Base-by-base conservation (phyloP, 1,140 invertebrate species). In the Pogonus chalceus region DNA sequence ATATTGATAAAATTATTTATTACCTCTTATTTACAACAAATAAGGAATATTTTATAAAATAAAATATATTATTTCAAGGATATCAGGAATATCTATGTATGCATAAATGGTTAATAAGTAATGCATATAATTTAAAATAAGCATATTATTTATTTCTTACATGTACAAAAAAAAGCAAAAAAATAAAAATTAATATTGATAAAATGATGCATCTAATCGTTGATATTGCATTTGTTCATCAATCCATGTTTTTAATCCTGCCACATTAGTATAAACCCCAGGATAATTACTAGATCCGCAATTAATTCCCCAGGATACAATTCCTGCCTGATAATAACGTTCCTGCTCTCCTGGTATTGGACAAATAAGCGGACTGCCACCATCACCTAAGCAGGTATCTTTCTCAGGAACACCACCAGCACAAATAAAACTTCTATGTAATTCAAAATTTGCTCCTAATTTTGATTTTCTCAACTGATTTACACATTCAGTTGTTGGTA, bases 361-460 rank as follows among this genome's bases (percentile, higher is more conserved):
- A 55, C 78, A 80, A 2, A 78, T 76, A 49, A 83, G 58, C 12
- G 79, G 79, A 58, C 77, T 65, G 4, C 73, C 74, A 10, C 73
- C 73, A 59, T 77, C 76, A 52, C 80, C 82, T 62, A 80, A 82
- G 65, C 83, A 86, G 0, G 82, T 80, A 62, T 85, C 84, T 60
- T 76, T 74, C 12, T 76, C 80, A 24, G 68, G 62, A 60, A 79
- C 76, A 0, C 86, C 86, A 1, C 85, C 85, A 0, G 88, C 88
- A 64, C 87, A 90, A 54, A 87, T 76, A 65, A 90, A 88, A 23
- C 79, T 80, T 0, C 73, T 60, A 62, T 88, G 76, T 4, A 90
- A 68, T 31, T 75, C 60, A 61, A 87, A 90, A 55, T 73, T 66
- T 9, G 66, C 64, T 0, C 84, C 82, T 2, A 85, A 66, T 12